Evolutionary conservation across 2,888 invertebrate genomes (phyloP).

Genomic region (Parelbella ahira): DNA sequence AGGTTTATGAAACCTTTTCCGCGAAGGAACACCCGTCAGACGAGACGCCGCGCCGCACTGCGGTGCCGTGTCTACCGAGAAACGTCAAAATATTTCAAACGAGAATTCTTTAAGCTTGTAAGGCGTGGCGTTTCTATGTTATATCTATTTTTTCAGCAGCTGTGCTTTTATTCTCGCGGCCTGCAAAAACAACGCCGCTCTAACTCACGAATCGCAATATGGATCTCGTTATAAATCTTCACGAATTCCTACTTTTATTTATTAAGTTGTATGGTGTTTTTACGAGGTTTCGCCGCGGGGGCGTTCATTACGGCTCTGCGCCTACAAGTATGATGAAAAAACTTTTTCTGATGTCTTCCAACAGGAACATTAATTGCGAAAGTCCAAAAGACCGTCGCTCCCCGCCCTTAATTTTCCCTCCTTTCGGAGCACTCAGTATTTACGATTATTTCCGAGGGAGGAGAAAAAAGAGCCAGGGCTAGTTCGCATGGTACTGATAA

Average conservation of each 20-base stretch:
- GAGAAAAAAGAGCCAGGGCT: slow-evolving; percentile 52
- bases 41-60: slow-evolving; percentile 38
- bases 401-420: slow-evolving; percentile 51
- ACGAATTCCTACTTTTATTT: slow-evolving; percentile 74
- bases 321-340: slow-evolving; percentile 66
- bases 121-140: slow-evolving; percentile 57
- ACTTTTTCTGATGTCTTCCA: slow-evolving; percentile 74
- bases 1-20: slow-evolving; percentile 38
- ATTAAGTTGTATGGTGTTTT: slow-evolving; percentile 79
- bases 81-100: slow-evolving; percentile 75
- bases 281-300: slow-evolving; percentile 70
- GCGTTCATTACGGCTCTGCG: slow-evolving; percentile 68
- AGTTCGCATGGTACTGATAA: slow-evolving; percentile 60
- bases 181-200: slow-evolving; percentile 55
- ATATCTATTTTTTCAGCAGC: slow-evolving; percentile 63
- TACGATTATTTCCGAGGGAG: slow-evolving; percentile 37
- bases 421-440: slow-evolving; percentile 29
- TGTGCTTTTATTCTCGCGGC: slow-evolving; percentile 42
- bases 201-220: slow-evolving; percentile 65
- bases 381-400: slow-evolving; percentile 53
- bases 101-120: slow-evolving; percentile 52
- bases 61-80: slow-evolving; percentile 54
- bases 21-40: slow-evolving; percentile 53
- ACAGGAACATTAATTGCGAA: slow-evolving; percentile 76
- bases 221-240: slow-evolving; percentile 72